Base-by-base conservation (phyloP, 2,797 vertebrate species). In the Xyrichtys novacula region DNA sequence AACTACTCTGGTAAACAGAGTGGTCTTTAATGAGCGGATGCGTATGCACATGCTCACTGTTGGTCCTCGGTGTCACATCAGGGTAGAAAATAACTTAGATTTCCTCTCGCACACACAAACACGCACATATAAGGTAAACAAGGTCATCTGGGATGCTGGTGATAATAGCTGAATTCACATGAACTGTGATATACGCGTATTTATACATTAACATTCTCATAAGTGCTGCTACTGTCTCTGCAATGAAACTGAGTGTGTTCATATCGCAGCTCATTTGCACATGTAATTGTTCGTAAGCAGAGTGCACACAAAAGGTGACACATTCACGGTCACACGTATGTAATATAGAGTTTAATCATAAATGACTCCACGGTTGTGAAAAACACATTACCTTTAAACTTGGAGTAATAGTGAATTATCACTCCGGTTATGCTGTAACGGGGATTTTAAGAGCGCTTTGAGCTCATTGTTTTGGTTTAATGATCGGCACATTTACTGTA, bases 391-490 rank as follows among this genome's bases (percentile, higher is more conserved):
- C 31, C 7, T 32, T 10, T 10, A 32, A 32, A 32, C 31, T 39
- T 34, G 32, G 14, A 11, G 32, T 34, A 11, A 34, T 6, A 11
- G 32, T 34, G 32, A 34, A 34, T 34, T 34, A 34, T 34, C 10
- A 11, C 11, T 34, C 14, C 14, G 14, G 14, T 12, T 12, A 14
- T 12, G 32, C 32, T 11, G 7, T 34, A 11, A 34, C 10, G 14
- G 32, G 14, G 32, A 12, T 34, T 34, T 34, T 34, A 34, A 12
- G 32, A 12, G 32, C 32, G 10, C 32, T 34, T 34, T 1, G 32
- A 34, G 32, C 32, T 12, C 32, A 34, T 7, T 74, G 34, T 55
- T 47, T 65, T 7, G 39, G 15, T 49, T 61, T 53, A 15, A 38
- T 16, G 15, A 38, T 16, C 36, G 6, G 36, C 19, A 52, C 12